phyloP scores from a whole-genome alignment of 2,113 vertebrate species.

The Pao palembangensis region DNA sequence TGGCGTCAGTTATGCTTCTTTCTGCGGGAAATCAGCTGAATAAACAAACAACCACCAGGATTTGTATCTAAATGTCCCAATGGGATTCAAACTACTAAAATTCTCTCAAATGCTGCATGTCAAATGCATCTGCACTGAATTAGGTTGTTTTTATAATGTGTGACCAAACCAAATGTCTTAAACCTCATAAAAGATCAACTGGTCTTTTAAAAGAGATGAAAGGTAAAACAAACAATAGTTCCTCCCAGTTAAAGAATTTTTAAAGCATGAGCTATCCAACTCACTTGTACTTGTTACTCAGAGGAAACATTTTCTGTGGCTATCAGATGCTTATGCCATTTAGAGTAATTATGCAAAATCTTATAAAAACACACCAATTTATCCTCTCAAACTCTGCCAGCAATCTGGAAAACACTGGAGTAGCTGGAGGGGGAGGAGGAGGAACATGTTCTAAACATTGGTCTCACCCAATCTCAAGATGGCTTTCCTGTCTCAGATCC shows the following conservation, averaged over 20 bases:
- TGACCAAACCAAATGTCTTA: background rate
- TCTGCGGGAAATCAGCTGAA: no score
- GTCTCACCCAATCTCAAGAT: slow-evolving; percentile 49
- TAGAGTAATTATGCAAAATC: slow-evolving; percentile 32
- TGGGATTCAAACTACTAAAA: no score
- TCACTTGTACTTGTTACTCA: slow-evolving; percentile 6
- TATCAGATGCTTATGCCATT: slow-evolving; percentile 25
- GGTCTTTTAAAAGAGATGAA: slow-evolving; percentile 18
- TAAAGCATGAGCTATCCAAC: background rate
- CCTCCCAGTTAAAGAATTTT: slow-evolving; percentile 35
- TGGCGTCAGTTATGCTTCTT: slow-evolving; percentile 6
- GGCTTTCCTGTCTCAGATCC: slow-evolving; percentile 27
- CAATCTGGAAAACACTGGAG: slow-evolving; percentile 19
- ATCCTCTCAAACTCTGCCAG: slow-evolving; percentile 17
- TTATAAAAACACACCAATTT: slow-evolving; percentile 35
- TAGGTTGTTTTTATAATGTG: slow-evolving; percentile 8
- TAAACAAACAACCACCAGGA: no score
- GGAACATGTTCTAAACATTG: slow-evolving; percentile 43
- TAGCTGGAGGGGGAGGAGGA: slow-evolving; percentile 3
- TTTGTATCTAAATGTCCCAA: no score
- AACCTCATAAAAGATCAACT: slow-evolving; percentile 8
- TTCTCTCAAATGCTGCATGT: background rate
- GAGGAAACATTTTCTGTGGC: slow-evolving; percentile 7
- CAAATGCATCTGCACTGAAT: background rate
- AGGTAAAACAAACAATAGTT: slow-evolving; percentile 24